Percentiles rank a stretch among this genome's conserved stretches.
Conservation (phyloP, 2,888 invertebrate genomes). For the Xestia ashworthii region DNA sequence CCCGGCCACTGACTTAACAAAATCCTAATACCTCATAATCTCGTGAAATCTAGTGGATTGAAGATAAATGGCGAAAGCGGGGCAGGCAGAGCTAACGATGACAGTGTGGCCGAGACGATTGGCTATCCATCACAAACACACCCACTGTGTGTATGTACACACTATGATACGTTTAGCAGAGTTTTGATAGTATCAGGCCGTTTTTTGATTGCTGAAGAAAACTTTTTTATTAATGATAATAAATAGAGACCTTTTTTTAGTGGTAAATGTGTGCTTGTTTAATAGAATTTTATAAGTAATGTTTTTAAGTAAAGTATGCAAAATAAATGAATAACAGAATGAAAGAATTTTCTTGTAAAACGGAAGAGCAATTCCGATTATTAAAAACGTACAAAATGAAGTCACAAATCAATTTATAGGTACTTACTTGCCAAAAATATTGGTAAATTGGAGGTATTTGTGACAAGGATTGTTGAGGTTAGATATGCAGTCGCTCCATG, state of each 20-base stretch:
- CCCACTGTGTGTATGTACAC: constrained; percentile 60
- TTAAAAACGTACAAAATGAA: too few relatives aligned
- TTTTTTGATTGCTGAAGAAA: neutral
- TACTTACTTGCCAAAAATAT: too few relatives aligned
- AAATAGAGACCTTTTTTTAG: neutral
- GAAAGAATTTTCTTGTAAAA: too few relatives aligned
- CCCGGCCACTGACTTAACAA: constrained; percentile 48
- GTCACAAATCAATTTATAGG: too few relatives aligned
- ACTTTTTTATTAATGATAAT: neutral
- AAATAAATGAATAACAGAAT: too few relatives aligned
- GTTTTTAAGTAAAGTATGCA: too few relatives aligned
- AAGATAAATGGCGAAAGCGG: constrained; percentile 64
- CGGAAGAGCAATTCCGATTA: too few relatives aligned
- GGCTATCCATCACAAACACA: constrained; percentile 69
- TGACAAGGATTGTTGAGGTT: too few relatives aligned
- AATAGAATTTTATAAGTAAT: too few relatives aligned
- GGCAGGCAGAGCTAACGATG: constrained; percentile 65
- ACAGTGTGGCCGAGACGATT: constrained; percentile 65
- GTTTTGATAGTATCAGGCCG: neutral
- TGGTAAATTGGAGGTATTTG: too few relatives aligned
- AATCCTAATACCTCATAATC: constrained; percentile 63
- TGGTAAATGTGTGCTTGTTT: neutral
- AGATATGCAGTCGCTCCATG: too few relatives aligned
- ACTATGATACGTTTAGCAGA: constrained; percentile 10
- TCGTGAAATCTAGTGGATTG: constrained; percentile 60